These are phyloP conservation scores for human DNA, from an alignment of 2,113 vertebrate species.

Conservation along the genomic window DNA sequence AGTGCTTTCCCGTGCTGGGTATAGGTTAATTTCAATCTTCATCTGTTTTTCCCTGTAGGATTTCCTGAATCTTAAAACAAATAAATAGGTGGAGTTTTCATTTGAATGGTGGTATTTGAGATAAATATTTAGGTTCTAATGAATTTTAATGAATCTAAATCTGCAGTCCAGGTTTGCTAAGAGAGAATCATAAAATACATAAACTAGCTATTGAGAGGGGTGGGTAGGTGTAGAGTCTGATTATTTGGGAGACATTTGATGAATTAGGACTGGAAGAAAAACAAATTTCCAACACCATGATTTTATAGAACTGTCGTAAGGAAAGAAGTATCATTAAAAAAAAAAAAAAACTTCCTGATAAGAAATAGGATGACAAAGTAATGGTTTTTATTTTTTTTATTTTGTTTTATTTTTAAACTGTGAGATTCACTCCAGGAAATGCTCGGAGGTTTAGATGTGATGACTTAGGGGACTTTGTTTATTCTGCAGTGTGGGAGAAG, in stretches of 20 bases:
- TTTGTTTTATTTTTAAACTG: background rate
- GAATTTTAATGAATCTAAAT: background rate
- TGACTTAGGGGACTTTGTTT: background rate
- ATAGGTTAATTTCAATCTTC: background rate
- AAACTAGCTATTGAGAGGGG: background rate
- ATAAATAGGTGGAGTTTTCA: background rate
- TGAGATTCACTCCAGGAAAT: background rate
- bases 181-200: background rate
- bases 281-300: background rate
- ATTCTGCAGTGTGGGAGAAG: too few relatives aligned
- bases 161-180: background rate
- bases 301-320: background rate
- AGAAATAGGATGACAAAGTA: background rate
- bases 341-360: background rate
- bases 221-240: rapidly evolving
- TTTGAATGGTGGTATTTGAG: background rate
- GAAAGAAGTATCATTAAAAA: background rate
- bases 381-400: background rate
- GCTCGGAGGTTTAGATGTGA: rapidly evolving
- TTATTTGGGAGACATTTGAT: background rate
- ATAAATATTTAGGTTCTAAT: background rate
- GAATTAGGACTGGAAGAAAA: background rate
- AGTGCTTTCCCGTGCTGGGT: background rate
- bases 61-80: background rate
- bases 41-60: background rate